Percentiles rank a stretch among this genome's conserved stretches.
phyloP scores from a whole-genome alignment of 1,140 invertebrate genomes.

The Phthorimaea operculella region DNA sequence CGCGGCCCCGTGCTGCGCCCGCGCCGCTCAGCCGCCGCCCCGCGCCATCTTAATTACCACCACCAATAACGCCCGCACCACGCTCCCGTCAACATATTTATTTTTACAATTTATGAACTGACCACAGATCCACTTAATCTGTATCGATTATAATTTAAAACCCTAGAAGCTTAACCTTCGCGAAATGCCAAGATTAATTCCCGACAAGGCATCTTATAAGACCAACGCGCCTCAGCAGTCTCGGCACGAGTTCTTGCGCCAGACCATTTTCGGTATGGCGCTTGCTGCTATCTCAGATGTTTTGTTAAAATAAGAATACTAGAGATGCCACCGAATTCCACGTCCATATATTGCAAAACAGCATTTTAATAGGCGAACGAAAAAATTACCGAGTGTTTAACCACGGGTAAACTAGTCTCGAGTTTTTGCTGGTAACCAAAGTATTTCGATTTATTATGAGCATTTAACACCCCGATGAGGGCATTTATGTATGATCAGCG shows the following conservation, averaged over 20 bases:
- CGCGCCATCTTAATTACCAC: conserved; percentile 60
- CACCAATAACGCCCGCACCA: conserved; percentile 49
- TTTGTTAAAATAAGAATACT: conserved; percentile 59
- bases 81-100: conserved; percentile 51
- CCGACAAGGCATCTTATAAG: conserved; percentile 35
- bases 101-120: conserved; percentile 55
- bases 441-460: conserved; percentile 20
- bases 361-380: conserved; percentile 43
- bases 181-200: conserved; percentile 57
- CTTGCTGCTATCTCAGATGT: conserved; percentile 35
- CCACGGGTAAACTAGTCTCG: conserved; percentile 38
- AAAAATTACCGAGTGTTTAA: conserved; percentile 39
- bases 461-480: background rate
- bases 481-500: background rate
- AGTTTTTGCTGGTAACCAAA: conserved; percentile 21
- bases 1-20: conserved; percentile 36
- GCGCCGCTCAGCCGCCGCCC: conserved; percentile 33
- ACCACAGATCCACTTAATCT: conserved; percentile 46
- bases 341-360: conserved; percentile 53
- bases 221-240: conserved; percentile 20
- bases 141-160: conserved; percentile 40
- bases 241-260: conserved; percentile 35
- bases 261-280: conserved; percentile 53
- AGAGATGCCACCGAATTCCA: conserved; percentile 53
- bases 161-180: conserved; percentile 36